These are phyloP conservation scores for Melinopterus prodromus DNA, from an alignment of 2,888 invertebrate species.

Conservation along the genomic window DNA sequence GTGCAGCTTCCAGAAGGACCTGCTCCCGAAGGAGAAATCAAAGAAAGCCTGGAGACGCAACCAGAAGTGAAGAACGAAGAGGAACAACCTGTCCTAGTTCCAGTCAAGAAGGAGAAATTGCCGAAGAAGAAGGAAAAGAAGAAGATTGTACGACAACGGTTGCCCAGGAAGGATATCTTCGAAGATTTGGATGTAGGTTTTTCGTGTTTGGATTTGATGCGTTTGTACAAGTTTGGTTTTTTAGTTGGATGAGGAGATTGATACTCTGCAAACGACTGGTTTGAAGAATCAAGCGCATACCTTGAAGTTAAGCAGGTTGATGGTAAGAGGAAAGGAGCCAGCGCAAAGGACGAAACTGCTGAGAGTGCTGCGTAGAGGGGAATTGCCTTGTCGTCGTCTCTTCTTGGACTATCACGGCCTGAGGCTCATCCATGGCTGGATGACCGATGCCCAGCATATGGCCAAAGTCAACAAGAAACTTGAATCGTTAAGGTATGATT, in stretches of 20 bases:
- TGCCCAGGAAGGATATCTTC: slow-evolving; percentile 61
- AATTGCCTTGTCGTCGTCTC: slow-evolving; percentile 82
- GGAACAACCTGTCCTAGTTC: slow-evolving; percentile 50
- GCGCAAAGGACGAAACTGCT: slow-evolving; percentile 80
- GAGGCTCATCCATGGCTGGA: slow-evolving; percentile 91
- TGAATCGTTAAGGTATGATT: slow-evolving; percentile 50
- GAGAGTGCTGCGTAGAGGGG: slow-evolving; percentile 79
- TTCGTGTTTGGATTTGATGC: slow-evolving; percentile 7
- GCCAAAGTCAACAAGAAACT: slow-evolving; percentile 52
- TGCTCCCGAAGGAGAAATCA: slow-evolving; percentile 26
- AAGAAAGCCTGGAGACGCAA: slow-evolving; percentile 27
- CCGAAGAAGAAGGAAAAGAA: slow-evolving; percentile 47
- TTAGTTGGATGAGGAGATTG: slow-evolving; percentile 89
- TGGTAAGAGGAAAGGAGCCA: slow-evolving; percentile 89
- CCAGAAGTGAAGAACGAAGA: slow-evolving; percentile 54
- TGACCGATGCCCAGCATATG: slow-evolving; percentile 73
- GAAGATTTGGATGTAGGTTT: slow-evolving; percentile 68
- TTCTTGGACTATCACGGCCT: slow-evolving; percentile 95
- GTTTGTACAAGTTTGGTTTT: slow-evolving; percentile 43
- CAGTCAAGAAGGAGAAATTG: slow-evolving; percentile 36
- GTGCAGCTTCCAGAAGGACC: slow-evolving; percentile 58
- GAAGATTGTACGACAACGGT: slow-evolving; percentile 55
- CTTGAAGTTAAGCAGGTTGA: slow-evolving; percentile 85
- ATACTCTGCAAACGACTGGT: slow-evolving; percentile 78
- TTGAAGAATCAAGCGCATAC: slow-evolving; percentile 92